A percentile compares a stretch with the other conserved stretches of the same genome.
These are phyloP conservation scores for Batillaria attramentaria DNA, from an alignment of 1,140 invertebrate species.

Conservation along the genomic window DNA sequence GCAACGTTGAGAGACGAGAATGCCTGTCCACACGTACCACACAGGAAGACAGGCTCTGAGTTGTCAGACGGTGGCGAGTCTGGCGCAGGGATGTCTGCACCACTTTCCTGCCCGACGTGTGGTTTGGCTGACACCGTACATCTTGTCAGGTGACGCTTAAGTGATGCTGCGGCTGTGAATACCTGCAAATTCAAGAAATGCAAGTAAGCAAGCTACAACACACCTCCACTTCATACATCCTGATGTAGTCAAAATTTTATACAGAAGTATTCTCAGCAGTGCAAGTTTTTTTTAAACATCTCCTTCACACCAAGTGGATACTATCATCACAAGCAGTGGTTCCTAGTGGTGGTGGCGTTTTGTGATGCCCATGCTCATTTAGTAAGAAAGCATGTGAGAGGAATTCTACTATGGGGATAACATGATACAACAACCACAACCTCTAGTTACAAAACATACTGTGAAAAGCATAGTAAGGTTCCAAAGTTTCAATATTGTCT, in stretches of 20 bases:
- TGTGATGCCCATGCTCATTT: too few relatives aligned
- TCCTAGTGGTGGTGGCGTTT: neutral
- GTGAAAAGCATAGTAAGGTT: too few relatives aligned
- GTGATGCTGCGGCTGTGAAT: conserved; percentile 36
- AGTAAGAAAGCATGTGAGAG: too few relatives aligned
- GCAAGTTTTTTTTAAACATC: neutral
- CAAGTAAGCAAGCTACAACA: too few relatives aligned
- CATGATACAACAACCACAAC: too few relatives aligned
- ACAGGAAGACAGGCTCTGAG: conserved; percentile 35
- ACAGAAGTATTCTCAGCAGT: neutral
- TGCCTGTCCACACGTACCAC: conserved; percentile 42
- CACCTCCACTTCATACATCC: too few relatives aligned
- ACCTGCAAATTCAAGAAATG: neutral
- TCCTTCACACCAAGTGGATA: neutral
- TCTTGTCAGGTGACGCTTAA: conserved; percentile 35
- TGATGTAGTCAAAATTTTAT: neutral
- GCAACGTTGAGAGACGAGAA: conserved; percentile 41
- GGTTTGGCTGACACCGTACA: conserved; percentile 25
- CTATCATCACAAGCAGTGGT: neutral
- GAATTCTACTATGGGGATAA: too few relatives aligned
- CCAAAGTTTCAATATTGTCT: too few relatives aligned
- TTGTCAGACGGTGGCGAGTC: neutral
- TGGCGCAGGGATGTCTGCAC: too few relatives aligned
- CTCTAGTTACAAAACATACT: too few relatives aligned
- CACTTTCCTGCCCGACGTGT: neutral